Base-by-base conservation (phyloP, 2,888 invertebrate genomes). In the Hecatera dysodea region DNA sequence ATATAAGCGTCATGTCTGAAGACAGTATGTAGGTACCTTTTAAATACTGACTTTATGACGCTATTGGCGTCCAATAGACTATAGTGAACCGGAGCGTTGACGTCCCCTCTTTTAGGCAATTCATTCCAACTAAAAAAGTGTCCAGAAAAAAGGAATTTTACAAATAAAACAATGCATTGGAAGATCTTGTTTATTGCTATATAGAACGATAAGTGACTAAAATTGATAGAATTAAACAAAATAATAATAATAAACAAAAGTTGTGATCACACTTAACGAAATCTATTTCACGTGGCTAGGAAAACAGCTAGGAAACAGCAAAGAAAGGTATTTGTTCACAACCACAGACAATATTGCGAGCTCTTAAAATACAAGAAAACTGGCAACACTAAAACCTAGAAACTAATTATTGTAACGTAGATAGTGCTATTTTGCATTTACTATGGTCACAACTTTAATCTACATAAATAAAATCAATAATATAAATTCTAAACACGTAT, bases 141-240 rank as follows among this genome's bases (percentile, higher is more conserved):
- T n/a, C n/a, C 9, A 11, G 39, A 17, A 60, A 48, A 33, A 15
- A 15, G 9, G 42, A 0, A n/a, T 22, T 19, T 27, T n/a, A 33
- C 24, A 75, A 84, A 82, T 64, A 69, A 84, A 83, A 81, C 59
- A 74, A 8, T 2, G 27, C 27, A 59, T 76, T 81, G 76, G 81
- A 85, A 87, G 82, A 86, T 86, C 78, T 80, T 73, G 61, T 89
- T 88, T 88, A 87, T 88, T 80, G 59, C 68, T 87, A 86, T 72
- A 53, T 39, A 85, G 82, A 86, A 71, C 75, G 75, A 87, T 87
- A 87, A 86, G 86, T 86, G 67, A 87, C 74, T 86, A 88, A 83
- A 88, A 84, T 84, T 72, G 36, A 56, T 73, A 84, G 50, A 82
- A 78, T 69, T 66, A 64, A 80, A 65, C 59, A 73, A 75, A 67